These are phyloP conservation scores for Patella pellucida DNA, from an alignment of 2,888 invertebrate species.

Conservation along the genomic window DNA sequence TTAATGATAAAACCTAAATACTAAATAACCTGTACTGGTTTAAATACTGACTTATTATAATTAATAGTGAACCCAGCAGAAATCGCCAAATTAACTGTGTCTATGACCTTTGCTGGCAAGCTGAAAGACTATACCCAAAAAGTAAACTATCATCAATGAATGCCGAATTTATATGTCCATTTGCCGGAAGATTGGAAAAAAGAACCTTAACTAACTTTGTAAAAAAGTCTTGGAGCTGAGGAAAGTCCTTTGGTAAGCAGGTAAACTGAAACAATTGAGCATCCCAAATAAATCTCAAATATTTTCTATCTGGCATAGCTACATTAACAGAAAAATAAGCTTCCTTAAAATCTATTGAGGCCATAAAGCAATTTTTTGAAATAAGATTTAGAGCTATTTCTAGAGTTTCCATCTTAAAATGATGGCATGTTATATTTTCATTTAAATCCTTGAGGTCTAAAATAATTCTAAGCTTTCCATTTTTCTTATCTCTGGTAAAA, in stretches of 20 bases:
- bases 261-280: conserved; percentile 14
- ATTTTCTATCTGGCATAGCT: conserved; percentile 9
- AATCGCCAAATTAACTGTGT: neutral
- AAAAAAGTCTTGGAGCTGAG: conserved; percentile 5
- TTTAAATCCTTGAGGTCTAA: conserved; percentile 29
- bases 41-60: neutral
- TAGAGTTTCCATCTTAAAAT: conserved; percentile 39
- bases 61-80: conserved; percentile 13
- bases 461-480: conserved; percentile 12
- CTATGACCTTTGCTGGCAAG: neutral
- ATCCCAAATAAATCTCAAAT: neutral
- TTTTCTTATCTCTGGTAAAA: conserved; percentile 12
- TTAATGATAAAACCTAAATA: conserved; percentile 17
- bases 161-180: conserved; percentile 7
- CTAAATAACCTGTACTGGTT: conserved; percentile 17
- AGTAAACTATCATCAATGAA: conserved; percentile 22
- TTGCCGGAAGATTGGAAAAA: conserved; percentile 16
- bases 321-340: conserved; percentile 19
- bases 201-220: neutral
- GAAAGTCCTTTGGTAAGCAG: conserved; percentile 13
- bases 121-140: conserved; percentile 26
- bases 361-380: conserved; percentile 16
- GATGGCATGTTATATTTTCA: conserved; percentile 27
- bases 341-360: conserved; percentile 22
- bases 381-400: conserved; percentile 24